Evolutionary conservation across 2,113 vertebrate species (phyloP), one percentile per base, ranked within the genome.

Genomic region (Atrichornis clamosus): DNA sequence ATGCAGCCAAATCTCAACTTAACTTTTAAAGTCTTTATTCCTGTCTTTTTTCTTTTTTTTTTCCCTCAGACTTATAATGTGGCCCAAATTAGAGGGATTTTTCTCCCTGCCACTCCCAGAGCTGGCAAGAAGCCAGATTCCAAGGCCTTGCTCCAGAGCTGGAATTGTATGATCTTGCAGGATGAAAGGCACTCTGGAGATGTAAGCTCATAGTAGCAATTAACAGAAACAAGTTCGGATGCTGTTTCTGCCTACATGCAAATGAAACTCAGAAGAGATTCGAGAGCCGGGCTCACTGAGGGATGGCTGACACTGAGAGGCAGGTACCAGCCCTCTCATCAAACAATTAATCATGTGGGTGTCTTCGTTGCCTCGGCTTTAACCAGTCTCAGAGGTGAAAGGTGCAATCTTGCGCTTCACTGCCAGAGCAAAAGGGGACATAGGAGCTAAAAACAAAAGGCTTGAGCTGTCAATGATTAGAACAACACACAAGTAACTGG

Each of bases 121-220:
- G 47, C 59, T 95, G 93, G 89, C 80, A 78, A 70, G 52, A 90
- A 92, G 80, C 89, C 94, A 84, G 47, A 67, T 78, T 81, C 47
- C 76, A 80, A 73, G 89, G 80, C 89, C 60, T 39, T 56, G 76
- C 52, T 96, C 84, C 5, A 3, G 74, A 89, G 80, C 27, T 50
- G 79, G 59, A 88, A 56, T 76, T 72, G 65, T 78, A 32, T 87
- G 88, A 96, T 93, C 96, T 72, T 21, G 32, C 41, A 87, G 65
- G 73, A 95, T 93, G 90, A 96, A 95, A 97, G 80, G 56, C 80
- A 73, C 86, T 94, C 86, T 84, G 83, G 93, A 95, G 95, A 94
- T 82, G 83, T 92, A 96, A 87, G 86, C 94, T 93, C 46, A 53
- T 50, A 93, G 88, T 41, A 89, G 90, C 79, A 90, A 95, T 97